phyloP scores from a whole-genome alignment of 2,797 vertebrate species.

The Cynodonichthys magdalenae region DNA sequence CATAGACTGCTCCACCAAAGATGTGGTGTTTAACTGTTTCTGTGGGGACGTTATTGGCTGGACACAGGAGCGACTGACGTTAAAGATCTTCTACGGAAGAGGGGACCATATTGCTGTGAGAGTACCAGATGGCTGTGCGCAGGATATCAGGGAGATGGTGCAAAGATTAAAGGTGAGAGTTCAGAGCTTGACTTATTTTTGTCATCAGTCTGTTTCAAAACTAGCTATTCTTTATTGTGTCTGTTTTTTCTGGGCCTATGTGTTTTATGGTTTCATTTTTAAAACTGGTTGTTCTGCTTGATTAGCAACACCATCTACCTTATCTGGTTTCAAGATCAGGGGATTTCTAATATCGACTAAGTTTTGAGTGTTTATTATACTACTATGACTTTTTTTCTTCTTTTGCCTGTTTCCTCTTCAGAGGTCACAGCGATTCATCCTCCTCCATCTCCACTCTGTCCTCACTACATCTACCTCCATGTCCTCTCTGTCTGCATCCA shows the following conservation, averaged over 20 bases:
- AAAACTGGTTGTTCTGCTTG: background rate
- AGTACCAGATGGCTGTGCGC: constrained; percentile 79
- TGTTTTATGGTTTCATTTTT: background rate
- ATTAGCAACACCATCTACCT: background rate
- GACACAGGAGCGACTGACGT: constrained; percentile 82
- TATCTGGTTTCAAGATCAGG: constrained; percentile 1
- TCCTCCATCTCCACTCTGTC: too few species aligned
- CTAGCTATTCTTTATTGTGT: background rate
- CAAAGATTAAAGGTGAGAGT: constrained; percentile 90
- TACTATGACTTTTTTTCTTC: too few species aligned
- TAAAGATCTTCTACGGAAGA: constrained; percentile 91
- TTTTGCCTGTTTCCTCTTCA: too few species aligned
- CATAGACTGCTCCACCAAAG: constrained; percentile 85
- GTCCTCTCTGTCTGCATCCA: too few species aligned
- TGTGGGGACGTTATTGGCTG: constrained; percentile 93
- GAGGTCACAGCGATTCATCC: too few species aligned
- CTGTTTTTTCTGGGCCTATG: background rate
- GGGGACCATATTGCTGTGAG: constrained; percentile 89
- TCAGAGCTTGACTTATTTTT: background rate
- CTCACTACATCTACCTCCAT: too few species aligned
- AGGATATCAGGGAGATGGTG: constrained; percentile 89
- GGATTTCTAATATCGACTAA: constrained; percentile 10
- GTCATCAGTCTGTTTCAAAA: background rate
- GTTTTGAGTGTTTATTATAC: too few species aligned
- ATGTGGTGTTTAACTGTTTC: constrained; percentile 94